These are phyloP conservation scores for Oxycera nigricornis DNA, from an alignment of 2,888 invertebrate species.

Conservation along the genomic window DNA sequence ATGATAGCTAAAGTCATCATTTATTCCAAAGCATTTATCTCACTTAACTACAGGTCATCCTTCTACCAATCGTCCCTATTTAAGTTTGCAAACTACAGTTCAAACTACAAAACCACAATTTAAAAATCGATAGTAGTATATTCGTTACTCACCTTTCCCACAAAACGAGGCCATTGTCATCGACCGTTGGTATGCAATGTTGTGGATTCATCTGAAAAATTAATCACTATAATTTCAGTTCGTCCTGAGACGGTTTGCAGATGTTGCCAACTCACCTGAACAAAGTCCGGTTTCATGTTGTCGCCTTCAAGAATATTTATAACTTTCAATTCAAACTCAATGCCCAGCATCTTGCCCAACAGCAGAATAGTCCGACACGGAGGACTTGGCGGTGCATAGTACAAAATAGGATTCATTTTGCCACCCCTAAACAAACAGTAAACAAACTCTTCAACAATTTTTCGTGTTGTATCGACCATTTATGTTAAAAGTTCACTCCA, in stretches of 20 bases:
- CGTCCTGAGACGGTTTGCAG: neutral
- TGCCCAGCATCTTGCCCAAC: slow-evolving; percentile 66
- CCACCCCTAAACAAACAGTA: slow-evolving; percentile 61
- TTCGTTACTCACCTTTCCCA: slow-evolving; percentile 62
- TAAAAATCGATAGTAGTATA: neutral
- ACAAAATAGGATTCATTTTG: slow-evolving; percentile 62
- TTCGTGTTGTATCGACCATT: slow-evolving; percentile 56
- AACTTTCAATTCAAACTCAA: slow-evolving; percentile 68
- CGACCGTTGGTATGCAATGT: slow-evolving; percentile 67
- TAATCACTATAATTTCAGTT: neutral
- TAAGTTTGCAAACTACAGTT: no score
- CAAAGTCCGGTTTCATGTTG: slow-evolving; percentile 68
- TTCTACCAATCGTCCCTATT: no score
- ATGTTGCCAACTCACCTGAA: slow-evolving; percentile 61
- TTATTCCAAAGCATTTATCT: no score
- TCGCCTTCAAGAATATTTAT: slow-evolving; percentile 67
- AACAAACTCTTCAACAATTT: slow-evolving; percentile 62
- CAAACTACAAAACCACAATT: neutral
- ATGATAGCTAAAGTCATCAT: no score
- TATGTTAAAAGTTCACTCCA: neutral
- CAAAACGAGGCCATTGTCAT: slow-evolving; percentile 65
- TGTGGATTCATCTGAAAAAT: slow-evolving; percentile 63
- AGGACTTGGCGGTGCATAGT: slow-evolving; percentile 67
- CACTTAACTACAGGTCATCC: no score
- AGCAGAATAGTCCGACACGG: slow-evolving; percentile 68